Evolutionary conservation across 64 coral and sea anemone species (phyloP).

Genomic region (Exaiptasia diaphana): DNA sequence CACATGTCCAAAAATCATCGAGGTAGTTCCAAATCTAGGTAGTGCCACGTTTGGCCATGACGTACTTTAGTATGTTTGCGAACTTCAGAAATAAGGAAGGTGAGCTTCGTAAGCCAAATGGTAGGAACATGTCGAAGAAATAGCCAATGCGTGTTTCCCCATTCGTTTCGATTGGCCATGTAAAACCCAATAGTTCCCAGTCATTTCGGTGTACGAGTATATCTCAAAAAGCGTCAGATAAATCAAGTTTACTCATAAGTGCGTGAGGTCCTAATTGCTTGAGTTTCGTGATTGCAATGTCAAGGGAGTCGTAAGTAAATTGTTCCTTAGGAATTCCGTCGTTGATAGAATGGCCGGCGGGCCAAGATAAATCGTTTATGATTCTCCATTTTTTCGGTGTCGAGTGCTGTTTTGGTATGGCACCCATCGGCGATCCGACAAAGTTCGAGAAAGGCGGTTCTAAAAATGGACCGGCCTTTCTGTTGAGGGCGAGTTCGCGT

Average conservation of each 20-base stretch:
- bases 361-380: constrained; percentile 52
- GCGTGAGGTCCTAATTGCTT: neutral
- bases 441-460: neutral
- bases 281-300: neutral
- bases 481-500: neutral
- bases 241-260: neutral
- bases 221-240: neutral
- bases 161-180: neutral
- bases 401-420: neutral
- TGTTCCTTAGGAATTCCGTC: constrained; percentile 1
- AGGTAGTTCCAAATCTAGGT: constrained; percentile 14
- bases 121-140: constrained; percentile 9
- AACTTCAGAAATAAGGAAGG: constrained; percentile 4
- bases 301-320: neutral
- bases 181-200: neutral
- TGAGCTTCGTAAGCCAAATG: constrained; percentile 1
- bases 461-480: neutral
- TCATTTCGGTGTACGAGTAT: neutral
- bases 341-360: constrained; percentile 20
- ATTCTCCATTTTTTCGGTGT: neutral
- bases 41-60: neutral
- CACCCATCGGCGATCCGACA: constrained; percentile 18
- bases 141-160: neutral
- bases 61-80: neutral
- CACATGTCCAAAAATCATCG: constrained; percentile 14